Base-by-base conservation (phyloP, 2,888 invertebrate species). In the Catocala nupta region DNA sequence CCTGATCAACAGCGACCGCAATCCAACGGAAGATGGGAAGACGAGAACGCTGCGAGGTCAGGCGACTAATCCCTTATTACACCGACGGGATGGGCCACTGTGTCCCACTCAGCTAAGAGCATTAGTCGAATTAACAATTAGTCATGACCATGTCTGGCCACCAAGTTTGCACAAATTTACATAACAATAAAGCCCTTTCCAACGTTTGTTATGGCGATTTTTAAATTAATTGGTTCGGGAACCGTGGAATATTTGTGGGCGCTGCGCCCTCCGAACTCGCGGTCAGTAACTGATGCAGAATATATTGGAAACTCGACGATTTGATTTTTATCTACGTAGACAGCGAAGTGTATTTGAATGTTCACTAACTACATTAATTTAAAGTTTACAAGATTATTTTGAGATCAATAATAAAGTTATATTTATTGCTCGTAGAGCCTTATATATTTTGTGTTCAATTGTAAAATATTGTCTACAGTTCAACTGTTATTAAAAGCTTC, bases 41-140 rank as follows among this genome's bases (percentile, higher is more conserved):
- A 73, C 56, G 70, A 73, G 61, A 63, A 55, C 67, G 65, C 56
- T 57, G 69, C 55, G 73, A 78, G 80, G 78, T 78, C 80, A 78
- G 63, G 73, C 77, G 73, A 49, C 68, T 82, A 83, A 84, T 82
- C 84, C 82, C 63, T 78, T 79, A 86, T 84, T 83, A 86, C 84
- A 80, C 77, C 78, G 81, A 63, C 78, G 82, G 81, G 81, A 81
- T 78, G 78, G 77, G 78, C 72, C 75, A 80, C 77, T 82, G 81
- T 82, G 81, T 84, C 82, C 86, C 86, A 80, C 86, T 84, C 83
- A 83, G 80, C 85, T 92, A 91, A 92, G 91, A 90, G 91, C 90
- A 93, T 94, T 93, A 92, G 81, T 84, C 88, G 92, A 92, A 93
- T 93, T 92, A 93, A 93, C 93, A 94, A 93, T 94, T 93, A 94